These are phyloP conservation scores for Magallana nippona DNA, from an alignment of 2,888 invertebrate species.

Conservation along the genomic window DNA sequence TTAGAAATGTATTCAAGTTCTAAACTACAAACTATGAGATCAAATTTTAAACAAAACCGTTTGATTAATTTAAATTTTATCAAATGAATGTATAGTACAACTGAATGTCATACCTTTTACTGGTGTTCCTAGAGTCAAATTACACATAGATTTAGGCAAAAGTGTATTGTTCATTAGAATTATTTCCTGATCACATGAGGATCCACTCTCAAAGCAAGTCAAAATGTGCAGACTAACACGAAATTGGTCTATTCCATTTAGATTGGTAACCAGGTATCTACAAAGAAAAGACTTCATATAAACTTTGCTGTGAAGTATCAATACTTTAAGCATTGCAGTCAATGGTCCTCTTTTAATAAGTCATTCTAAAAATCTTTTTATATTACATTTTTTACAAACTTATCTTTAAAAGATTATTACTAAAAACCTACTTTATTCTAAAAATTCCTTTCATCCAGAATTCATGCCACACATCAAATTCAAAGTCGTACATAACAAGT, in stretches of 20 bases:
- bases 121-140: conserved; percentile 9
- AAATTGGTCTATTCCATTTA: conserved; percentile 44
- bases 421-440: not conserved
- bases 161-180: conserved; percentile 46
- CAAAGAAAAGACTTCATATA: not conserved
- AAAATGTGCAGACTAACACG: conserved; percentile 44
- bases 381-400: too few species aligned
- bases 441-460: conserved; percentile 31
- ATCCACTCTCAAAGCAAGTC: conserved; percentile 50
- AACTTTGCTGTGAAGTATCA: too few species aligned
- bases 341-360: too few species aligned
- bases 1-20: too few species aligned
- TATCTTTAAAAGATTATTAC: too few species aligned
- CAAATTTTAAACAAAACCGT: too few species aligned
- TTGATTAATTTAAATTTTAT: too few species aligned
- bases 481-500: conserved; percentile 19
- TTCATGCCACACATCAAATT: conserved; percentile 26
- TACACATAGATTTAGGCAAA: conserved; percentile 49
- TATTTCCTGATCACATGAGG: conserved; percentile 43
- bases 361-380: too few species aligned
- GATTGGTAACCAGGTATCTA: conserved; percentile 48
- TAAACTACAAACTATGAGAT: too few species aligned
- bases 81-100: too few species aligned
- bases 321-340: too few species aligned
- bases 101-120: not conserved